These are phyloP conservation scores for Chrysolina americana DNA, from an alignment of 2,888 invertebrate genomes.

Conservation along the genomic window DNA sequence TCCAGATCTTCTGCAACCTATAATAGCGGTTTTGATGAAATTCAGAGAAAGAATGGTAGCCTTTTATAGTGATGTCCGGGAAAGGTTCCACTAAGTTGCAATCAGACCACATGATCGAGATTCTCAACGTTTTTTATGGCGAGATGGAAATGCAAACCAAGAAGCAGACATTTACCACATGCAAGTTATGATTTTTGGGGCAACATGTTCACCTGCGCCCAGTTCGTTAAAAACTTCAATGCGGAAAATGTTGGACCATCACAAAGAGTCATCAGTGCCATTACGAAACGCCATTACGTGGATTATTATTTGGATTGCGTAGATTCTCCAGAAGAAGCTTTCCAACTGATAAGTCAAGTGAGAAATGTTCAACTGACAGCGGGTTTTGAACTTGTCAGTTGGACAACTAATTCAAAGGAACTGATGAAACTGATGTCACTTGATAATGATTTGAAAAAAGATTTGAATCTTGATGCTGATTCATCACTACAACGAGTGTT, in stretches of 20 bases:
- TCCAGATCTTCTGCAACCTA: not conserved
- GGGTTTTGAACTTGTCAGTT: not conserved
- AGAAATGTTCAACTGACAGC: not conserved
- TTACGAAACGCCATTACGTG: not conserved
- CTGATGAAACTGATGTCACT: not conserved
- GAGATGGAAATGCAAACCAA: not conserved
- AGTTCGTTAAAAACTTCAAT: not conserved
- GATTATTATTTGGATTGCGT: not conserved
- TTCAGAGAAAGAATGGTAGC: not conserved
- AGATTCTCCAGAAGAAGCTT: not conserved
- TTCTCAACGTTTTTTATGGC: not conserved
- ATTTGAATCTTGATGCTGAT: not conserved
- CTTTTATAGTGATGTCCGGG: not conserved
- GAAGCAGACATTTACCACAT: not conserved
- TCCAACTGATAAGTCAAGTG: not conserved
- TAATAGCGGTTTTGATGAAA: not conserved
- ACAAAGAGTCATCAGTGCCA: not conserved
- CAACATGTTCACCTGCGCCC: slow-evolving; percentile 4
- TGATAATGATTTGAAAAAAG: not conserved
- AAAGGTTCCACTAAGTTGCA: not conserved
- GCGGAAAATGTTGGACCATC: not conserved
- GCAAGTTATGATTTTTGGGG: not conserved
- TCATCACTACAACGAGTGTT: not conserved
- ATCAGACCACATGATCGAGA: not conserved
- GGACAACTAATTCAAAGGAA: not conserved